Conservation (phyloP, 2,113 vertebrate species). For the Megalops atlanticus region DNA sequence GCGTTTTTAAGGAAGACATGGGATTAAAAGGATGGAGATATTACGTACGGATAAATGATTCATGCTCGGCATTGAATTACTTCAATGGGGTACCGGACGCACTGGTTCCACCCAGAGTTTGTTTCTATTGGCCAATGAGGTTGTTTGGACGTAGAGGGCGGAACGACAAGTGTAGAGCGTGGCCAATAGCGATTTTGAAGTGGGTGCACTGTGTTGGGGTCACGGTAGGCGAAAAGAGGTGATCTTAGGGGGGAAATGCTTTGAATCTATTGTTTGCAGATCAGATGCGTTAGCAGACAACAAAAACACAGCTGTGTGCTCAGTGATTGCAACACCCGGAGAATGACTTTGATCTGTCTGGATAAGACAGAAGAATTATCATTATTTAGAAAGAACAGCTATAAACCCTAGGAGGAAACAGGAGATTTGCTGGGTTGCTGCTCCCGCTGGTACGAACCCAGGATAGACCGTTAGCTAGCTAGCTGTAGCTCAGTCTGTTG, state of each 20-base stretch:
- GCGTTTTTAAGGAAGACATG: too few relatives aligned
- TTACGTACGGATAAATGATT: background rate
- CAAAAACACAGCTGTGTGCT: background rate
- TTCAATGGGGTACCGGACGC: background rate
- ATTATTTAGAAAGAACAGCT: background rate
- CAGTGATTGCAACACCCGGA: background rate
- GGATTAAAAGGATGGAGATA: too few relatives aligned
- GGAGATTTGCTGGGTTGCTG: background rate
- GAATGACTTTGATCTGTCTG: background rate
- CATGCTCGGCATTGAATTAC: background rate
- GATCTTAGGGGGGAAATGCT: slow-evolving; percentile 11
- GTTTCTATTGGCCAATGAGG: background rate
- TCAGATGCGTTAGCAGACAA: background rate
- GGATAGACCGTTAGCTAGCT: background rate
- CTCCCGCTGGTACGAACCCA: slow-evolving; percentile 16
- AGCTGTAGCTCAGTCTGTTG: too few relatives aligned
- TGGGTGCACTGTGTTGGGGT: slow-evolving; percentile 14
- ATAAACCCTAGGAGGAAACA: background rate
- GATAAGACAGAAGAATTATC: background rate
- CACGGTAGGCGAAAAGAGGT: slow-evolving; percentile 30
- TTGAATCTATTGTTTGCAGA: slow-evolving; percentile 29
- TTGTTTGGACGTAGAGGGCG: slow-evolving; percentile 12
- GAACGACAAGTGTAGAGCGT: slow-evolving; percentile 11
- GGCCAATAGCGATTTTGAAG: slow-evolving; percentile 1
- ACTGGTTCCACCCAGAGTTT: background rate